Evolutionary conservation across 2,888 invertebrate species (phyloP).

Genomic region (Thecocarcelia acutangulata): DNA sequence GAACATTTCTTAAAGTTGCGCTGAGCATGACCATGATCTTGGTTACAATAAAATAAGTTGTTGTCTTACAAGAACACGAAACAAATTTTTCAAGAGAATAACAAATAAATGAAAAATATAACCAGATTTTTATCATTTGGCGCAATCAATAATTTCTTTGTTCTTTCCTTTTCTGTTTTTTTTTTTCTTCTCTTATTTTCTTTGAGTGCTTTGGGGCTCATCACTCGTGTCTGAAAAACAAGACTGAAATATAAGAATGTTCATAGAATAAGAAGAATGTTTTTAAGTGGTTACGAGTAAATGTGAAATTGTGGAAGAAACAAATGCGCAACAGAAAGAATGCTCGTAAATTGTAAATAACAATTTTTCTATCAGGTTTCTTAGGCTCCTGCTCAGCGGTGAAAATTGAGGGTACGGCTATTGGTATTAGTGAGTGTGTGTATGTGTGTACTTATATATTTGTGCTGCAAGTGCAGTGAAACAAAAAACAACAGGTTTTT

Average conservation of each 20-base stretch:
- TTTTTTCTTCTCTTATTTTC: too few relatives aligned
- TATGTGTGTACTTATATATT: background rate
- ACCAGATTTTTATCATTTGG: slow-evolving; percentile 51
- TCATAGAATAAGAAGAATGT: too few relatives aligned
- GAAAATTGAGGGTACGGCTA: too few relatives aligned
- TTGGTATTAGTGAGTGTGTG: too few relatives aligned
- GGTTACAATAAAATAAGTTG: slow-evolving; percentile 48
- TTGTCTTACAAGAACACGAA: slow-evolving; percentile 34
- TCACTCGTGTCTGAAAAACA: too few relatives aligned
- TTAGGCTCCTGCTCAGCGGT: too few relatives aligned
- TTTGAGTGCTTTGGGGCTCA: too few relatives aligned
- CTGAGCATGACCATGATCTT: slow-evolving; percentile 54
- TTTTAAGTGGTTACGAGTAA: too few relatives aligned
- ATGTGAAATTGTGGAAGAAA: too few relatives aligned
- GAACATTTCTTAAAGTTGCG: background rate
- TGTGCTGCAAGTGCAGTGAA: slow-evolving; percentile 5
- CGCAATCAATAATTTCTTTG: too few relatives aligned
- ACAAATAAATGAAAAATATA: slow-evolving; percentile 31
- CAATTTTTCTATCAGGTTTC: background rate
- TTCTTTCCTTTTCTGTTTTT: too few relatives aligned
- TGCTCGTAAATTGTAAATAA: background rate
- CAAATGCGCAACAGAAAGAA: slow-evolving; percentile 5
- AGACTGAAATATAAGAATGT: too few relatives aligned
- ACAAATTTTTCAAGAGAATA: slow-evolving; percentile 14
- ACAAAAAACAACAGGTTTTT: slow-evolving; percentile 25